Evolutionary conservation across 2,797 vertebrate genomes (phyloP).

Genomic region (Etheostoma perlongum): DNA sequence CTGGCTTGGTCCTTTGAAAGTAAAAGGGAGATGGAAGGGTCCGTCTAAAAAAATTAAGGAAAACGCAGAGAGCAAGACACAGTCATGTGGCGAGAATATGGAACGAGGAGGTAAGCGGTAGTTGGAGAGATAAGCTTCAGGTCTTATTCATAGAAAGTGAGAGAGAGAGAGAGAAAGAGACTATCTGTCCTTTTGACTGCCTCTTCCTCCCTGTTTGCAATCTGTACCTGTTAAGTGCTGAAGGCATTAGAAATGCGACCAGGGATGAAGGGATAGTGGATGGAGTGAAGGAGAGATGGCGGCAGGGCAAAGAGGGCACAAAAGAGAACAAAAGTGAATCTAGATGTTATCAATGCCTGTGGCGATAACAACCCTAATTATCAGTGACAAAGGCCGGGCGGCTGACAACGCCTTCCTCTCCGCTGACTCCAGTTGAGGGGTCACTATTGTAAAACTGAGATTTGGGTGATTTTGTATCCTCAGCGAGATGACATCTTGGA

Average conservation of each 20-base stretch:
- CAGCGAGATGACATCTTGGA: constrained; percentile 42
- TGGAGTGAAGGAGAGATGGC: constrained; percentile 53
- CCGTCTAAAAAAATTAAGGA: constrained; percentile 68
- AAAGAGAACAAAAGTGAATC: constrained; percentile 66
- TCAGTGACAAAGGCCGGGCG: constrained; percentile 67
- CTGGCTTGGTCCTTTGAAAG: constrained; percentile 36
- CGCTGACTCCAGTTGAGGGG: constrained; percentile 48
- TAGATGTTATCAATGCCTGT: constrained; percentile 79
- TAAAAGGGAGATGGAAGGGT: constrained; percentile 64
- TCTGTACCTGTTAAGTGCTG: constrained; percentile 74
- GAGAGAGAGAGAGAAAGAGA: constrained; percentile 58
- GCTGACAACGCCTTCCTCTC: constrained; percentile 56
- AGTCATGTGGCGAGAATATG: constrained; percentile 75
- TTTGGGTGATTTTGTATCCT: constrained; percentile 53
- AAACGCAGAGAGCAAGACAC: constrained; percentile 72
- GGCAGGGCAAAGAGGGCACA: constrained; percentile 40
- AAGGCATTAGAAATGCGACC: constrained; percentile 76
- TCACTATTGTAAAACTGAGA: constrained; percentile 56
- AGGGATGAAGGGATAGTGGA: constrained; percentile 60
- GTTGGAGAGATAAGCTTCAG: constrained; percentile 70
- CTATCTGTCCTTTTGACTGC: constrained; percentile 72
- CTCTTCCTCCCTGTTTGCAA: constrained; percentile 70
- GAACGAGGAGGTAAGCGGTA: constrained; percentile 71
- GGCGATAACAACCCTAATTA: constrained; percentile 83
- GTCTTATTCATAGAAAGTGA: constrained; percentile 65